phyloP scores from a whole-genome alignment of 2,797 vertebrate species.

The Myotis findleyi region DNA sequence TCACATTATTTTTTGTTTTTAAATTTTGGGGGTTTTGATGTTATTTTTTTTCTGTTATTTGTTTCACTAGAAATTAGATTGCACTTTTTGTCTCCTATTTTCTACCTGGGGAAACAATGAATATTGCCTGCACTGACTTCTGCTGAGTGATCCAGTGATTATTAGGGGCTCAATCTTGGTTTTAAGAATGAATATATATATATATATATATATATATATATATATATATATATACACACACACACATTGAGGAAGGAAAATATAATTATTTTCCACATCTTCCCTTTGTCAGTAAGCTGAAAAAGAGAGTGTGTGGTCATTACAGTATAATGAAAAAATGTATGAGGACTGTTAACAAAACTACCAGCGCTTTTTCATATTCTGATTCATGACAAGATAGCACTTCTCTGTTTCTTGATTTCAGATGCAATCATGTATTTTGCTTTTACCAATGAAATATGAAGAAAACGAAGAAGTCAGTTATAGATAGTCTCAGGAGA shows the following conservation, averaged over 20 bases:
- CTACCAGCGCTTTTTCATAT: background rate
- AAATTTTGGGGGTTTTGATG: background rate
- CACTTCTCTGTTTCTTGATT: background rate
- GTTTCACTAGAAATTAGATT: background rate
- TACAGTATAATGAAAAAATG: background rate
- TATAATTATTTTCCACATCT: background rate
- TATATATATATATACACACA: background rate
- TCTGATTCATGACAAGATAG: background rate
- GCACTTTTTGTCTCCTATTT: background rate
- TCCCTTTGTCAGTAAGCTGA: background rate
- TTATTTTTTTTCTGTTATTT: background rate
- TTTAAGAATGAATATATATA: background rate
- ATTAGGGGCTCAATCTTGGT: background rate
- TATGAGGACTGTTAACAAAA: background rate
- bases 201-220: background rate
- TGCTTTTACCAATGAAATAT: background rate
- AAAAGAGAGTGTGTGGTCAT: background rate
- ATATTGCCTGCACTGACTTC: background rate
- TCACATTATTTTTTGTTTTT: conserved; percentile 53
- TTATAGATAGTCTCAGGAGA: background rate
- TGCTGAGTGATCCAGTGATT: background rate
- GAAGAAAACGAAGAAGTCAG: background rate
- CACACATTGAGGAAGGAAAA: background rate
- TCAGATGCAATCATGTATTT: background rate
- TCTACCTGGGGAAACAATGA: background rate